These are phyloP conservation scores for Monochamus alternatus DNA, from an alignment of 2,888 invertebrate genomes.

Conservation along the genomic window DNA sequence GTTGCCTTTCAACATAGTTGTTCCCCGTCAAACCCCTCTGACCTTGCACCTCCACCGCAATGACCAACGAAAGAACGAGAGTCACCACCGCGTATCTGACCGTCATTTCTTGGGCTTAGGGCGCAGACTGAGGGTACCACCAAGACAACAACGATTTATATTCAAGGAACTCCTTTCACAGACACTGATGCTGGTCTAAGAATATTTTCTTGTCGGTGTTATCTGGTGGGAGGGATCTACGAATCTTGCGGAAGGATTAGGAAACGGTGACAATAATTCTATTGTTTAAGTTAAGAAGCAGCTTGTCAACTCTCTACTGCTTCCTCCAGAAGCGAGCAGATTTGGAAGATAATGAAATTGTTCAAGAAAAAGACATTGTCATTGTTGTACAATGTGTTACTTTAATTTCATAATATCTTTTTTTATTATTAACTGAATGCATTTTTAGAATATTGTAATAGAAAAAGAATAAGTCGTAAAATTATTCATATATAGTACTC, in stretches of 20 bases:
- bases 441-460: no score
- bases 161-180: conserved; percentile 35
- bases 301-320: neutral
- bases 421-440: no score
- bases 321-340: neutral
- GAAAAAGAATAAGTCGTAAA: no score
- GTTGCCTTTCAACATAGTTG: conserved; percentile 69
- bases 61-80: conserved; percentile 5
- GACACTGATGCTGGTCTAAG: conserved; percentile 15
- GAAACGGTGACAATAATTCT: conserved; percentile 13
- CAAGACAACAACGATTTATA: conserved; percentile 25
- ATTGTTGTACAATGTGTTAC: no score
- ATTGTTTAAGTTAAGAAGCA: neutral
- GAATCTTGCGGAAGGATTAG: conserved; percentile 12
- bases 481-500: no score
- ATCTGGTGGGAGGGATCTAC: conserved; percentile 31
- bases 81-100: conserved; percentile 18
- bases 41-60: conserved; percentile 39
- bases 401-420: no score
- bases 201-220: conserved; percentile 15
- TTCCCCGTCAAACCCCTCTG: conserved; percentile 56
- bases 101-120: conserved; percentile 28
- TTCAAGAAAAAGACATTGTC: neutral
- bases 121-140: conserved; percentile 34
- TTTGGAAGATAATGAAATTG: neutral